These are phyloP conservation scores for Melipona bicolor DNA, from an alignment of 2,888 invertebrate genomes.

Conservation along the genomic window DNA sequence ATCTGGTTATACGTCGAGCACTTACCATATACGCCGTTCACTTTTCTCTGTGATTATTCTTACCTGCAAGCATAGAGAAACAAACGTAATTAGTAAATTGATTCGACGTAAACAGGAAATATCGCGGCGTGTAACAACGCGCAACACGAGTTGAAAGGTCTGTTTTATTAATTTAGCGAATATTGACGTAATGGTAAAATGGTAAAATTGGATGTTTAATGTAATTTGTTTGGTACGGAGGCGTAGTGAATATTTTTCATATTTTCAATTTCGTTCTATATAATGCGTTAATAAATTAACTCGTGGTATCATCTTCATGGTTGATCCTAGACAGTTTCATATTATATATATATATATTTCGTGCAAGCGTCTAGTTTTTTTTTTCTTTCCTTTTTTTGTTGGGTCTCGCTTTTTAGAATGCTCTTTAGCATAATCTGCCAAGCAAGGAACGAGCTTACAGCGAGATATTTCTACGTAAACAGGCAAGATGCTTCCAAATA, in stretches of 20 bases:
- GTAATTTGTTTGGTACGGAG: no score
- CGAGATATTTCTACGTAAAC: not conserved
- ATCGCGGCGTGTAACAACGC: not conserved
- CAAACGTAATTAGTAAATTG: constrained; percentile 28
- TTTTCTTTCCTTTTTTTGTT: no score
- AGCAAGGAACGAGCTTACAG: not conserved
- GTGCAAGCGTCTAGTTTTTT: not conserved
- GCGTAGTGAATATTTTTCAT: no score
- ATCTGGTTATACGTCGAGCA: constrained; percentile 38
- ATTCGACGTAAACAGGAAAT: not conserved
- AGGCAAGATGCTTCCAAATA: not conserved
- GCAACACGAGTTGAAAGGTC: not conserved
- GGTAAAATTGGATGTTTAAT: not conserved
- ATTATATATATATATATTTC: not conserved
- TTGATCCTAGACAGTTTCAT: not conserved
- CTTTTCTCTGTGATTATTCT: constrained; percentile 31
- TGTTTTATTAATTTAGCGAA: not conserved
- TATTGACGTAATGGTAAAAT: not conserved
- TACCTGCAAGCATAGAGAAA: constrained; percentile 67
- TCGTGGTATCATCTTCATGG: not conserved
- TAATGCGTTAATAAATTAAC: not conserved
- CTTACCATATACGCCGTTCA: constrained; percentile 15
- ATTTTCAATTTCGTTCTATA: no score
- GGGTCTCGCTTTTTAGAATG: not conserved
- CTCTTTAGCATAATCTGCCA: not conserved